Evolutionary conservation across 2,888 invertebrate species (phyloP).

Genomic region (Camptogramma bilineatum): DNA sequence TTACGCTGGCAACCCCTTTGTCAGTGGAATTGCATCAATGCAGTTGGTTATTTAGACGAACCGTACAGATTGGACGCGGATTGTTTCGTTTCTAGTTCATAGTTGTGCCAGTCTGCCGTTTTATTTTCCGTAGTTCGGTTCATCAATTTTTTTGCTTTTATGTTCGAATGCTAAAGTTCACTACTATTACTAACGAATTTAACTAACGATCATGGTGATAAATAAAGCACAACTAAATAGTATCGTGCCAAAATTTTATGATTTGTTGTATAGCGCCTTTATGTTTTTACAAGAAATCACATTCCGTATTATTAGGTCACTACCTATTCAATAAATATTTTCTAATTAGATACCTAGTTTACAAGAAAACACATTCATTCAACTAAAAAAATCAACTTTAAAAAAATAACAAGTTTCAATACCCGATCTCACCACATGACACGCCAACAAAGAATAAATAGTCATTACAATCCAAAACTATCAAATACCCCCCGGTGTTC

Average conservation of each 20-base stretch:
- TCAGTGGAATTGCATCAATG: conserved; percentile 74
- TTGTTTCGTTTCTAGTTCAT: conserved; percentile 46
- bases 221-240: neutral
- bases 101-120: conserved; percentile 32
- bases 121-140: conserved; percentile 19
- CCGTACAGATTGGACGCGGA: conserved; percentile 52
- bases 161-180: neutral
- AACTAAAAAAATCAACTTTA: neutral
- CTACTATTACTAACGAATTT: neutral
- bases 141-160: conserved; percentile 11
- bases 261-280: too few relatives aligned
- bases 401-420: neutral
- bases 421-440: conserved; percentile 6
- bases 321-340: too few relatives aligned
- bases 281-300: too few relatives aligned
- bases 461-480: conserved; percentile 32
- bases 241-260: too few relatives aligned
- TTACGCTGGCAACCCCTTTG: conserved; percentile 78
- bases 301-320: too few relatives aligned
- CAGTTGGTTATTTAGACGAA: conserved; percentile 61
- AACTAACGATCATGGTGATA: neutral
- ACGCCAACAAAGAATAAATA: conserved; percentile 15
- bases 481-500: conserved; percentile 32
- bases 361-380: too few relatives aligned
- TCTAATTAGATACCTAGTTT: too few relatives aligned